These are phyloP conservation scores for Masnerella sp. DNA, from an alignment of 2,888 invertebrate species.

Conservation along the genomic window DNA sequence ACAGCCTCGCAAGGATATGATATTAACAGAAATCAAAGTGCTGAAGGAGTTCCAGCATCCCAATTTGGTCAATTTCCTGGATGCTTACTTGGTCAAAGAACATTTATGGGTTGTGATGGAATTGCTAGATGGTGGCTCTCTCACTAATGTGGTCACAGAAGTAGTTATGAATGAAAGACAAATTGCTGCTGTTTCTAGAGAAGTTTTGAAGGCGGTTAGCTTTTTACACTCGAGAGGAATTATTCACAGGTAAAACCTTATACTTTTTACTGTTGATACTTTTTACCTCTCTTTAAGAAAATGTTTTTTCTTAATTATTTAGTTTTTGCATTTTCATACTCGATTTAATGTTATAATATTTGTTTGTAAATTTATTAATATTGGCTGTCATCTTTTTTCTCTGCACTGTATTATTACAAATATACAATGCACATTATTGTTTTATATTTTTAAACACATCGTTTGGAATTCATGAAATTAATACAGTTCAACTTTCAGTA, in stretches of 20 bases:
- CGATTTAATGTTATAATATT: too few species aligned
- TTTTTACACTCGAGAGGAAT: slow-evolving; percentile 94
- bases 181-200: slow-evolving; percentile 95
- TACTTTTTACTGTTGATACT: background rate
- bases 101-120: slow-evolving; percentile 99
- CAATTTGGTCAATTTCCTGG: slow-evolving; percentile 96
- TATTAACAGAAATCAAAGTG: slow-evolving; percentile 96
- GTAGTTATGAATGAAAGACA: slow-evolving; percentile 98
- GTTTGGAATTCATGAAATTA: too few species aligned
- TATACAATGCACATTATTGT: too few species aligned
- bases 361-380: too few species aligned
- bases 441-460: too few species aligned
- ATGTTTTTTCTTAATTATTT: too few species aligned
- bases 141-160: slow-evolving; percentile 98
- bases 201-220: slow-evolving; percentile 91
- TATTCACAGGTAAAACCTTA: slow-evolving; percentile 89
- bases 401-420: too few species aligned
- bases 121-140: slow-evolving; percentile 94
- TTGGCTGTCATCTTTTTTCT: too few species aligned
- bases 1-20: slow-evolving; percentile 96
- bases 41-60: slow-evolving; percentile 94
- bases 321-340: too few species aligned
- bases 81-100: slow-evolving; percentile 93
- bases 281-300: too few species aligned
- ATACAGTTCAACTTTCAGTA: too few species aligned